phyloP scores from a whole-genome alignment of 2,113 vertebrate species.

The Cyprinodon tularosa region DNA sequence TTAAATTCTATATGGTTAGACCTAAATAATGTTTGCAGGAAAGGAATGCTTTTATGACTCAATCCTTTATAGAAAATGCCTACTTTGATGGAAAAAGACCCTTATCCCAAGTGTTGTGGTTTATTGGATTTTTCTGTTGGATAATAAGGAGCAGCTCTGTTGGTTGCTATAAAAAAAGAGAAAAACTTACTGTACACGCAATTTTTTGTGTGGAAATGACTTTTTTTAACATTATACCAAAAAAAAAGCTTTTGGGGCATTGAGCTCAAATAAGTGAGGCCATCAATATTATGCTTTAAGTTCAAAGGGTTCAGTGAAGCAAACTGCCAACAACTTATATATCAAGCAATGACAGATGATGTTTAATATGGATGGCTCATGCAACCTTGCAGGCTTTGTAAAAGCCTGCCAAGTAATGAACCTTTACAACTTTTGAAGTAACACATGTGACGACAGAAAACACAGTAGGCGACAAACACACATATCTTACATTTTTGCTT shows the following conservation, averaged over 20 bases:
- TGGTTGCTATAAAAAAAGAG: neutral
- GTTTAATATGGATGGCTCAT: constrained; percentile 69
- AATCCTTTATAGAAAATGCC: neutral
- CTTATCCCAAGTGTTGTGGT: neutral
- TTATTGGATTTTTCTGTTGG: too few relatives aligned
- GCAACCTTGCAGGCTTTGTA: constrained; percentile 68
- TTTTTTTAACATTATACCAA: neutral
- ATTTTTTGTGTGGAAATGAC: too few relatives aligned
- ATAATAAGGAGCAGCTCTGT: too few relatives aligned
- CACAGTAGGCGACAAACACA: constrained; percentile 19
- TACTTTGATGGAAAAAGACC: neutral
- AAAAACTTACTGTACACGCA: too few relatives aligned
- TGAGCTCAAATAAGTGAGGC: constrained; percentile 26
- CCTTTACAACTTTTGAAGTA: constrained; percentile 49
- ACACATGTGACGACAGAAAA: neutral
- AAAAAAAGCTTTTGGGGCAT: constrained; percentile 12
- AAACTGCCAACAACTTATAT: constrained; percentile 59
- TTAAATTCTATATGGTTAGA: neutral
- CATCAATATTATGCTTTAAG: constrained; percentile 42
- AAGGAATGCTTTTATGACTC: neutral
- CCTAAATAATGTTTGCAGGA: neutral
- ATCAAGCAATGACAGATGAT: constrained; percentile 67
- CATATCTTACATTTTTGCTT: constrained; percentile 2
- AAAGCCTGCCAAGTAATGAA: constrained; percentile 73
- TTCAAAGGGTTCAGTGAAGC: constrained; percentile 43